Conservation (phyloP, 2,888 invertebrate genomes). For the Drosophila kuntzei region DNA sequence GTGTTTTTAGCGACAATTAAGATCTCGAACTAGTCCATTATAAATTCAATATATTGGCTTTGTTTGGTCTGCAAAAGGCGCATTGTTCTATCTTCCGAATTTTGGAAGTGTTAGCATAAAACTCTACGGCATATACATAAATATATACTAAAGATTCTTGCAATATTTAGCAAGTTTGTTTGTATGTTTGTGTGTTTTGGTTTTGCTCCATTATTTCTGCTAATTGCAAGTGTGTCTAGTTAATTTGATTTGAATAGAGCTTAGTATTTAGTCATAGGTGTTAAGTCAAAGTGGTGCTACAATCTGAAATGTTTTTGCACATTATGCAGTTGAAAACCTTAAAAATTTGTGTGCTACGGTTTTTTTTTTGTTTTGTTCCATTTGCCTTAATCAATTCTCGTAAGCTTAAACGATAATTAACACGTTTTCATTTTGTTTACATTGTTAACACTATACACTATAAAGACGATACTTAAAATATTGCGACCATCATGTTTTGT, state of each 20-base stretch:
- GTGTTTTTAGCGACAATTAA: conserved; percentile 38
- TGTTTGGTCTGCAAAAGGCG: conserved; percentile 40
- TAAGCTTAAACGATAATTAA: conserved; percentile 76
- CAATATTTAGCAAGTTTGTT: conserved; percentile 42
- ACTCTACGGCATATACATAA: conserved; percentile 38
- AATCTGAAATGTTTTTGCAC: conserved; percentile 53
- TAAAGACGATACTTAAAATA: conserved; percentile 79
- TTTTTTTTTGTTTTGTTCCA: conserved; percentile 63
- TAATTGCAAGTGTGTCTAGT: conserved; percentile 60
- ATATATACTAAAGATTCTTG: conserved; percentile 53
- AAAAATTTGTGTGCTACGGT: conserved; percentile 71
- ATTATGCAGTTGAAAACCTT: conserved; percentile 71
- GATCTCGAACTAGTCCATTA: conserved; percentile 48
- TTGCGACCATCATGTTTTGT: conserved; percentile 79
- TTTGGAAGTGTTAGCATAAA: conserved; percentile 25
- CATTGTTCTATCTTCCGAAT: conserved; percentile 26
- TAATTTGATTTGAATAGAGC: conserved; percentile 64
- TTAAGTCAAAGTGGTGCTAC: conserved; percentile 53
- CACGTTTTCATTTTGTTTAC: conserved; percentile 59
- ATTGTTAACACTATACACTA: conserved; percentile 82
- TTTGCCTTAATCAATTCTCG: conserved; percentile 69
- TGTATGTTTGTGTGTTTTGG: conserved; percentile 59
- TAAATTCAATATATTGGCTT: conserved; percentile 39
- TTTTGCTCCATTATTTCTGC: conserved; percentile 66
- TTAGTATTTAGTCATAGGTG: conserved; percentile 50